Base-by-base conservation (phyloP, 2,888 invertebrate genomes). In the Dysmachus trigonus region DNA sequence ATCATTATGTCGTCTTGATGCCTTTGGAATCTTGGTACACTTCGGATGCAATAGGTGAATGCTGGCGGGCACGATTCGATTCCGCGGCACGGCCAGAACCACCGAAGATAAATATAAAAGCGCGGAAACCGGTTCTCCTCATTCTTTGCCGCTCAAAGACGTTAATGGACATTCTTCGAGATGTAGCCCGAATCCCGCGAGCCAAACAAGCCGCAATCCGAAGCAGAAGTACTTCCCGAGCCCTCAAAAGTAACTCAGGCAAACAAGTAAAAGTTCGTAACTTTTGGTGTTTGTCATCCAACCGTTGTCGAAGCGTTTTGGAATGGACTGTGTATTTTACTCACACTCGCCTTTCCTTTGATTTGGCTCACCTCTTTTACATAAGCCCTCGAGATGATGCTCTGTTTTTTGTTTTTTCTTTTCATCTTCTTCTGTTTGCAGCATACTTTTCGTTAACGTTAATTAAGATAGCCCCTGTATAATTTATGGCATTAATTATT, bases 401-500 rank as follows among this genome's bases (percentile, higher is more conserved):
- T 85, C n/a, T 41, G 30, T 18, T 82, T 82, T 22, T 82, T 53
- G 31, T 79, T 27, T 30, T 79, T 79, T 47, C 13, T 13, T 51
- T n/a, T 62, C 33, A 15, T 27, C 7, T 72, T 38, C 4, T 72
- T 33, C 30, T 77, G 15, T 77, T 31, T 85, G 18, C 10, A 62
- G 38, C 35, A 76, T 62, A 85, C 33, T 76, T 85, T 85, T 77
- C 76, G 85, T 76, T 85, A 85, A 85, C 76, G 85, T 85, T 87
- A 87, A 87, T 87, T 87, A 87, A 87, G 87, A 87, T 86, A 86
- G 87, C 87, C 87, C 53, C 86, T 35, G 85, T 79, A 86, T 87
- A 87, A 87, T 87, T 87, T 87, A 87, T 87, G 87, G 85, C 86
- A 86, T 87, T 87, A 86, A 87, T 87, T 87, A 87, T 85, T 85